Evolutionary conservation across 2,888 invertebrate species (phyloP), one percentile per base, ranked within the genome.

Genomic region (Zaprionus lineosus): DNA sequence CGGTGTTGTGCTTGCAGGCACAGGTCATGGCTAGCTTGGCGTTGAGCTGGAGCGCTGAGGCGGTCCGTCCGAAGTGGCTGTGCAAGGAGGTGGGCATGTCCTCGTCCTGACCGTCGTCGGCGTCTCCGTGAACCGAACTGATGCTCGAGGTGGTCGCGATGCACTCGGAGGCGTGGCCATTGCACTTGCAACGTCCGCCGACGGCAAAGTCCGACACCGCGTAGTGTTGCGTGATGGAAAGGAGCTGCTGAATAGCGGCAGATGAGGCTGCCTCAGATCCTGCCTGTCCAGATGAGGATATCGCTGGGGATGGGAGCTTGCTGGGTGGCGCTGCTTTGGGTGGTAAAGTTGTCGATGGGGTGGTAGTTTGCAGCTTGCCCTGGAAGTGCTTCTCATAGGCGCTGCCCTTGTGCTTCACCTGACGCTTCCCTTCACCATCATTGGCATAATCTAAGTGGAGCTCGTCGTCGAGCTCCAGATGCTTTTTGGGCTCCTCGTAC

Each of bases 171-270:
- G 99, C 98, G 91, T 99, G 99, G 24, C 99, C 99, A 91, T 99
- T 99, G 91, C 99, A 99, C 93, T 99, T 99, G 92, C 99, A 99
- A 31, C 99, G 94, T 26, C 99, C 99, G 62, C 99, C 99, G 72
- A 99, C 97, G 59, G 98, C 97, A 90, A 99, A 95, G 91, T 99
- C 98, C 14, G 98, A 95, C 66, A 99, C 96, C 14, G 98, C 96
- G 91, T 98, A 98, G 88, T 97, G 97, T 90, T 95, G 95, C 8
- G 93, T 93, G 1, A 78, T 66, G 9, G 86, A 74, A 84, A 92
- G 90, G 18, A 91, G 88, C 18, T 85, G 74, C 24, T 73, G 76
- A 39, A 62, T 57, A 0, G 74, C 59, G 0, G 74, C 41, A 8
- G 52, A 18, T 26, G 59, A 8, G 41, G 55, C 26, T 55, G 51